Base-by-base conservation (phyloP, 2,888 invertebrate species). In the Macroteleia sp. region DNA sequence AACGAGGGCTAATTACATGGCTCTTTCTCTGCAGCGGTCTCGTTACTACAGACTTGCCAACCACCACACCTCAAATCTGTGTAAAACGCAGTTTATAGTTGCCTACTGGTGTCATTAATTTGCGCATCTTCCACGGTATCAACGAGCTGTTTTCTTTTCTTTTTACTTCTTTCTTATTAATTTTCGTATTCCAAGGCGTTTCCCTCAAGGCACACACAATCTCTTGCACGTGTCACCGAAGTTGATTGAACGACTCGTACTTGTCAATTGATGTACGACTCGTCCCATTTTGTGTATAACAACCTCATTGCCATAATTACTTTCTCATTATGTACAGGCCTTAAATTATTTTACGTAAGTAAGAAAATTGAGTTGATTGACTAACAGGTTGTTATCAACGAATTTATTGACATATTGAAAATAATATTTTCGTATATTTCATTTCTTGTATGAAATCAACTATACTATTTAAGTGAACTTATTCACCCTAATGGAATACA, bases 1-100 rank as follows among this genome's bases (percentile, higher is more conserved):
- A 91, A 91, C 87, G 90, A 90, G 89, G 86, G 82, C 87, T 90
- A 91, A 91, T 91, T 91, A 87, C 82, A 87, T 81, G 71, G 66
- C 82, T 80, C 69, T 79, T 64, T 71, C 71, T 52, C 71, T n/a
- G 44, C 44, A 12, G 36, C 48, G 34, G 50, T 41, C 25, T 67
- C 61, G 54, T 56, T 56, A 34, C 41, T 52, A 54, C 62, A 46
- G 17, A 30, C 30, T 19, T 25, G 59, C 14, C 39, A 56, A 57
- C 67, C 34, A 41, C 14, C 57, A 39, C 62, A 42, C 57, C 64
- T 44, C 19, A 64, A 77, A 64, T 70, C 61, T 69, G 62, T 62
- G 77, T 81, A 77, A 77, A 77, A 70, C 76, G 76, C 81, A 84
- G 84, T 85, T 85, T 79, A 78, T 75, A 77, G 81, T 75, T 56